Percentiles rank a stretch among this genome's conserved stretches.
Evolutionary conservation across 2,113 vertebrate species (phyloP).

Genomic region (Brevimyrus niger): DNA sequence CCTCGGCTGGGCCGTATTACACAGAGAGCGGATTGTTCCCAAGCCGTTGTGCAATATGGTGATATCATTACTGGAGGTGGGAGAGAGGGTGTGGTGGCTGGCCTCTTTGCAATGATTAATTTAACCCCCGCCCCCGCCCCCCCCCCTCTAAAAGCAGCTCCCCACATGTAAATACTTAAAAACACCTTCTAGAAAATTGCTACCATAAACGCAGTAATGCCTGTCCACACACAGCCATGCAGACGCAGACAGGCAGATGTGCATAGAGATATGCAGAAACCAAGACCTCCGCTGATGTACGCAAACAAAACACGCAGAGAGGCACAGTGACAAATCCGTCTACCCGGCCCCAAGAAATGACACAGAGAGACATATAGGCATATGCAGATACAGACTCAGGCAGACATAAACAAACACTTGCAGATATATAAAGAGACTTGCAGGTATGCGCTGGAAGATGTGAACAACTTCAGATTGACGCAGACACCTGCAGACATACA

Average conservation of each 20-base stretch:
- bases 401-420: not conserved
- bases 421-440: not conserved
- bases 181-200: not conserved
- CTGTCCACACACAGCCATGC: not conserved
- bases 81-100: constrained; percentile 38
- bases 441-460: not conserved
- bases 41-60: constrained; percentile 42
- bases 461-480: not conserved
- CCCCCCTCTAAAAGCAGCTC: no score
- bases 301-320: not conserved
- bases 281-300: not conserved
- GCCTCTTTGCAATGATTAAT: constrained; percentile 29
- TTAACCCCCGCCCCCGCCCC: not conserved
- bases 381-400: not conserved
- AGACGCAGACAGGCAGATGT: not conserved
- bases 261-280: not conserved
- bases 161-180: not conserved
- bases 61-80: constrained; percentile 43
- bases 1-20: constrained; percentile 44
- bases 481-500: not conserved
- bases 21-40: constrained; percentile 35
- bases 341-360: not conserved
- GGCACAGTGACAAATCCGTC: not conserved
- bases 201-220: not conserved
- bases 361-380: not conserved